Evolutionary conservation across 2,888 invertebrate genomes (phyloP), one percentile per base, ranked within the genome.

Genomic region (Trichopoda pennipes): DNA sequence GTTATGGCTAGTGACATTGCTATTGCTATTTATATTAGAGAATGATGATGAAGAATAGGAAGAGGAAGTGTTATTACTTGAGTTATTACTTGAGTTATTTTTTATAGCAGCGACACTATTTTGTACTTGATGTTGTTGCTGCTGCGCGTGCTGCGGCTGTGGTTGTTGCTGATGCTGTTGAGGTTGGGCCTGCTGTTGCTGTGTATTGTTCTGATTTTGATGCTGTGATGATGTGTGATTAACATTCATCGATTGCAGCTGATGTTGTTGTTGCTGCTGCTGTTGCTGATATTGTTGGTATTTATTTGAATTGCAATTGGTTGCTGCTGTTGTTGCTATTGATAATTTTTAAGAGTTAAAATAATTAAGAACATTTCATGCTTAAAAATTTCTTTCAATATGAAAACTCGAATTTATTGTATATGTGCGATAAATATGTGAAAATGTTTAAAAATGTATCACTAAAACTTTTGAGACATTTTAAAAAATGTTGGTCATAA

Each of bases 231-330:
- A 69, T 38, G 63, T 56, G 56, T 77, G 69, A 49, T 55, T 63
- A 70, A 56, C 56, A 63, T 47, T 70, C 69, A 77, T 70, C 55
- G 77, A 49, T 21, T 88, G 85, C 80, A 77, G 63, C 47, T 86
- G 85, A 78, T 84, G 79, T 72, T 85, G 86, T 0, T 85, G 85
- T 80, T 84, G 80, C 70, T 85, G 86, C 28, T 28, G 28, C 28
- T 28, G 38, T 38, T 38, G 38, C 0, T 85, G 87, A 6, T 86
- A 86, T 23, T 87, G 87, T 23, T 85, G 85, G 51, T 89, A 91
- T 83, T 93, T 75, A 72, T 93, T 72, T 92, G 93, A 85, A 91
- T 91, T 28, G 90, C 89, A 21, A 91, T 89, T 49, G 91, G 92
- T 51, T 91, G 91, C 76, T 92, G 90, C 85, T 92, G 91, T 86